These are phyloP conservation scores for Helicorthomorpha holstii DNA, from an alignment of 1,140 invertebrate genomes.

Conservation along the genomic window DNA sequence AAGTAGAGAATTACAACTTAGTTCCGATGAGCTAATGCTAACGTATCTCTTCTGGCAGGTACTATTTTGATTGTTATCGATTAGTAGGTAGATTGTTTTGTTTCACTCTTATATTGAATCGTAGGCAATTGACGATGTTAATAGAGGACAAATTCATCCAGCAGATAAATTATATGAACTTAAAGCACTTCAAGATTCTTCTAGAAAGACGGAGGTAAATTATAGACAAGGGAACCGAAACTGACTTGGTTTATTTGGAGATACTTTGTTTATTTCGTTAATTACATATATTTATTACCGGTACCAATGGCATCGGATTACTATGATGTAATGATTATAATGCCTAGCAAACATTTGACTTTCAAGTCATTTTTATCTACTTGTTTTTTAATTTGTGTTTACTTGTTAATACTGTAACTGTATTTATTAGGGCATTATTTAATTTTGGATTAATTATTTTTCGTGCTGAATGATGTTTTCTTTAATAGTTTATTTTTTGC, in stretches of 20 bases:
- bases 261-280: neutral
- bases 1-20: conserved; percentile 48
- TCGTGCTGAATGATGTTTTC: neutral
- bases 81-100: neutral
- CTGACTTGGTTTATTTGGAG: neutral
- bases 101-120: conserved; percentile 4
- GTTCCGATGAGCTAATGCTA: conserved; percentile 39
- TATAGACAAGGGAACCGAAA: neutral
- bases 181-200: conserved; percentile 80
- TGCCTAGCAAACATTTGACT: too few relatives aligned
- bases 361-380: too few relatives aligned
- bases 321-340: too few relatives aligned
- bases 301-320: too few relatives aligned
- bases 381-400: neutral
- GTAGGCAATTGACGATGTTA: conserved; percentile 80
- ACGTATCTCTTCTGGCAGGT: conserved; percentile 62
- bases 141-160: conserved; percentile 73
- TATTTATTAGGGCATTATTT: neutral
- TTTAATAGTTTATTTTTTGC: conserved; percentile 9
- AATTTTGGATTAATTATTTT: neutral
- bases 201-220: conserved; percentile 57
- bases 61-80: conserved; percentile 1
- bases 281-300: neutral
- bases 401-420: neutral
- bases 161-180: conserved; percentile 83